Conservation (phyloP, 2,888 invertebrate species). For the Ligdia adustata region DNA sequence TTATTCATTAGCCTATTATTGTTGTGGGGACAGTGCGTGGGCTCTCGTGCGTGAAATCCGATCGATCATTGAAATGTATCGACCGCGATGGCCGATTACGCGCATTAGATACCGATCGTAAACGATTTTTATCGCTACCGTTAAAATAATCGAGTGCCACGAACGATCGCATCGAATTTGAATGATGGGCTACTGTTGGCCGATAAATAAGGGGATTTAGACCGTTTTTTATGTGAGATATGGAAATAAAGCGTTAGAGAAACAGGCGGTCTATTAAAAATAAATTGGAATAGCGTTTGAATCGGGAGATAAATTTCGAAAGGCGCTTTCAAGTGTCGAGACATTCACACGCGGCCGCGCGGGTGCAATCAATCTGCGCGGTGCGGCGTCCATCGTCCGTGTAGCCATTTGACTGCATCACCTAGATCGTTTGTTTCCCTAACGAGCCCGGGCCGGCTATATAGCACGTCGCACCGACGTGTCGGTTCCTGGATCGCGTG, state of each 20-base stretch:
- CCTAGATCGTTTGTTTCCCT: constrained; percentile 32
- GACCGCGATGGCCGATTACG: constrained; percentile 54
- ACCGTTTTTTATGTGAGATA: constrained; percentile 41
- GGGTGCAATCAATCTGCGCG: constrained; percentile 27
- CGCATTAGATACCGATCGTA: constrained; percentile 55
- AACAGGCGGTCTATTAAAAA: constrained; percentile 30
- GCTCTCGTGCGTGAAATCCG: constrained; percentile 70
- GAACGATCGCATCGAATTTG: constrained; percentile 65
- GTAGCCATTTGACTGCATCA: constrained; percentile 30
- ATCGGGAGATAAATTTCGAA: constrained; percentile 29
- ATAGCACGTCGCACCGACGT: not conserved
- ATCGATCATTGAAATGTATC: constrained; percentile 63
- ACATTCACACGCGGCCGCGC: constrained; percentile 30
- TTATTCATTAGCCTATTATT: constrained; percentile 73
- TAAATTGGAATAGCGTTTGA: constrained; percentile 37
- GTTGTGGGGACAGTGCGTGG: constrained; percentile 57
- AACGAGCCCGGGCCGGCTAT: constrained; percentile 30
- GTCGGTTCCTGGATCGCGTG: constrained; percentile 34
- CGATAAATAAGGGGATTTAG: constrained; percentile 45
- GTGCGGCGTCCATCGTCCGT: constrained; percentile 29
- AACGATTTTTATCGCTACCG: constrained; percentile 55
- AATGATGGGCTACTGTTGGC: constrained; percentile 61
- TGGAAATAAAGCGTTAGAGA: constrained; percentile 30
- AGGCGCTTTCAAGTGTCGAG: constrained; percentile 27
- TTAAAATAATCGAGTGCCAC: constrained; percentile 45